phyloP scores from a whole-genome alignment of 2,113 vertebrate species.

The Talpa occidentalis region DNA sequence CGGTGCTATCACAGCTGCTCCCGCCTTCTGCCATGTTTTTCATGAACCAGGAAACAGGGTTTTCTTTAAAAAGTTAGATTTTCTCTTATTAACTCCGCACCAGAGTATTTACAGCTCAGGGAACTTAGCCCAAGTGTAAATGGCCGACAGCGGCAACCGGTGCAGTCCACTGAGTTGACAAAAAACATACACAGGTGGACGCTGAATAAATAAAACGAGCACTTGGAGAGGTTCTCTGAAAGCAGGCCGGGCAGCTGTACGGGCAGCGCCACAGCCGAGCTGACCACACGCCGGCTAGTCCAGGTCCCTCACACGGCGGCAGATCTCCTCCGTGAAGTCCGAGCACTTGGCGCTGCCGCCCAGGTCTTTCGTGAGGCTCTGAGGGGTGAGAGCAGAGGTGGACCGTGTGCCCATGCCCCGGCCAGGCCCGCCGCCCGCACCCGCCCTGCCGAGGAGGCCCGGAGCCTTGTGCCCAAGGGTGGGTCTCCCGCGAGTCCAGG shows the following conservation, averaged over 20 bases:
- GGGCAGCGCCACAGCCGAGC: too few relatives aligned
- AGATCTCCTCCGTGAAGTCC: conserved; percentile 95
- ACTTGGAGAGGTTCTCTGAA: conserved; percentile 80
- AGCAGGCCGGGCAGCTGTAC: too few relatives aligned
- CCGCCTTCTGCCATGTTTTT: conserved; percentile 47
- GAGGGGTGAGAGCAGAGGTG: conserved; percentile 39
- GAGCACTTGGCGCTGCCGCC: conserved; percentile 96
- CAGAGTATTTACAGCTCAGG: conserved; percentile 79
- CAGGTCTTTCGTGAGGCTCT: conserved; percentile 95
- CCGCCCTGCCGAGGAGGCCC: too few relatives aligned
- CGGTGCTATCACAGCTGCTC: background rate
- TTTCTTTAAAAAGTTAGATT: conserved; percentile 80
- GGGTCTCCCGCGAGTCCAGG: too few relatives aligned
- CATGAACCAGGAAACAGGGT: conserved; percentile 72
- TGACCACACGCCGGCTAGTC: too few relatives aligned
- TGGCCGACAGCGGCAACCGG: conserved; percentile 66
- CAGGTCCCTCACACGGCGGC: conserved; percentile 90
- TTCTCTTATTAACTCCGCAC: conserved; percentile 73
- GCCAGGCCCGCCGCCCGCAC: too few relatives aligned
- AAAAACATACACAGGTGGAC: conserved; percentile 75
- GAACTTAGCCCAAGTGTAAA: conserved; percentile 73
- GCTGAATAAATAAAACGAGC: conserved; percentile 83
- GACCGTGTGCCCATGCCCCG: too few relatives aligned
- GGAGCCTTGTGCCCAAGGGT: too few relatives aligned
- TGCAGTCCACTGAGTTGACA: conserved; percentile 73